Evolutionary conservation across 2,888 invertebrate species (phyloP).

Genomic region (Glyphotaelius pellucidus): DNA sequence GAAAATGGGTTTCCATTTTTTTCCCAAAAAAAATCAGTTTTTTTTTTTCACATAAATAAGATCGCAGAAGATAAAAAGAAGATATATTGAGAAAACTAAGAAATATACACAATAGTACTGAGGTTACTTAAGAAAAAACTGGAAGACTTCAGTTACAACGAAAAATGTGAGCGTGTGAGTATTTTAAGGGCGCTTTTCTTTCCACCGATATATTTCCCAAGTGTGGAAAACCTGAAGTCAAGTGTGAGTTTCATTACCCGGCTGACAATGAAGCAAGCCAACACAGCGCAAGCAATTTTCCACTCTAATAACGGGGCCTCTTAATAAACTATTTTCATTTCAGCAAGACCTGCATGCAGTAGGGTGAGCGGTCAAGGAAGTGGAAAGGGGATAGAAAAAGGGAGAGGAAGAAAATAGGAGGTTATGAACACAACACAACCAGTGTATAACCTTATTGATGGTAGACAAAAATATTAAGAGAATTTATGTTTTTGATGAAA

Average conservation of each 20-base stretch:
- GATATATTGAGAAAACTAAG: not conserved
- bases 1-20: not conserved
- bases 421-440: not conserved
- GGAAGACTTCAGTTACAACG: not conserved
- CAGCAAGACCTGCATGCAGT: not conserved
- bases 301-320: conserved; percentile 50
- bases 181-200: not conserved
- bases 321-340: conserved; percentile 49
- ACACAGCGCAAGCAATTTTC: conserved; percentile 56
- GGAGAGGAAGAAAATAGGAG: not conserved
- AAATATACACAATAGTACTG: not conserved
- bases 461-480: not conserved
- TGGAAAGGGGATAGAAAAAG: not conserved
- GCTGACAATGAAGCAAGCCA: conserved; percentile 41
- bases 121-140: too few species aligned
- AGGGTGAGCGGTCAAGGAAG: not conserved
- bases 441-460: not conserved
- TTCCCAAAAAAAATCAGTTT: not conserved
- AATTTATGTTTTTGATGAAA: not conserved
- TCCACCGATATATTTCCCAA: not conserved
- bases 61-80: not conserved
- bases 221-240: not conserved
- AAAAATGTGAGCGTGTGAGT: not conserved
- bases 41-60: not conserved
- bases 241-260: conserved; percentile 42